A percentile compares a stretch with the other conserved stretches of the same genome.
phyloP scores from a whole-genome alignment of 2,797 vertebrate species.

The Heterohyrax brucei region DNA sequence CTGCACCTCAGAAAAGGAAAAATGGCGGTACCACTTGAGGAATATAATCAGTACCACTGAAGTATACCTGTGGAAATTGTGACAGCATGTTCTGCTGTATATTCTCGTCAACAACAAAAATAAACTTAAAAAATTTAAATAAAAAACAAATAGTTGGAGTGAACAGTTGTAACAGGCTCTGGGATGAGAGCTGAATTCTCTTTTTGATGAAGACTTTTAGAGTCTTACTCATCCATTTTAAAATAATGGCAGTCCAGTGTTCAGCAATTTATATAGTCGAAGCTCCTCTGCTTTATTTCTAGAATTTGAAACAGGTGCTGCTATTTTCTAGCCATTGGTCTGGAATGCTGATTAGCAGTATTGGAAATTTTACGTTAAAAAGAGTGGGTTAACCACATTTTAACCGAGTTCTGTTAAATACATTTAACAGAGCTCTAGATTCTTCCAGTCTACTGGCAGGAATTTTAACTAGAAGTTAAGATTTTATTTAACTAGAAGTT shows the following conservation, averaged over 20 bases:
- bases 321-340: neutral
- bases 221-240: neutral
- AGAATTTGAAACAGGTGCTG: slow-evolving; percentile 18
- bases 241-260: neutral
- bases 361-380: slow-evolving; percentile 58
- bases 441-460: slow-evolving; percentile 40
- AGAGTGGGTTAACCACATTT: slow-evolving; percentile 26
- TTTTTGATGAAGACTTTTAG: neutral
- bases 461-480: slow-evolving; percentile 15
- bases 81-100: too few relatives aligned
- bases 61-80: too few relatives aligned
- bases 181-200: slow-evolving; percentile 31
- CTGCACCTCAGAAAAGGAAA: too few relatives aligned
- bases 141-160: neutral
- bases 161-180: neutral
- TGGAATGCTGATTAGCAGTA: neutral
- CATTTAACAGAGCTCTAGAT: slow-evolving; percentile 22
- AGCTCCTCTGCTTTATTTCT: neutral
- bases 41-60: too few relatives aligned
- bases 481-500: slow-evolving; percentile 26
- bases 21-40: too few relatives aligned
- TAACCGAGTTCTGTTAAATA: slow-evolving; percentile 14
- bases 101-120: too few relatives aligned
- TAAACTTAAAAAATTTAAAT: too few relatives aligned
- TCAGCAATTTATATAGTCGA: neutral